phyloP scores from a whole-genome alignment of 2,797 vertebrate species.

The Todus mexicanus region DNA sequence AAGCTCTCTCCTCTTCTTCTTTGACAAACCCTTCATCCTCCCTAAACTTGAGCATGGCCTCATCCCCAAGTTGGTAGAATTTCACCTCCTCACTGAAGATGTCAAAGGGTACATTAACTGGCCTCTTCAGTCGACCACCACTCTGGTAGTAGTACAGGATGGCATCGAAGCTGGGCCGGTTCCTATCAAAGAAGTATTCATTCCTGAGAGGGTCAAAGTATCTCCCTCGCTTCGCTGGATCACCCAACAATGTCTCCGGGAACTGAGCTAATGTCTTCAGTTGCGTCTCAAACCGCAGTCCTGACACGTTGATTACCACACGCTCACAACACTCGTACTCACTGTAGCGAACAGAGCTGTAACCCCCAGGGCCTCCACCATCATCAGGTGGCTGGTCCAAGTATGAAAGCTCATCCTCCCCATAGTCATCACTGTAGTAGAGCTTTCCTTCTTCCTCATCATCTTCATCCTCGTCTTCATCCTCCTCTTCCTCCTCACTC shows the following conservation, averaged over 20 bases:
- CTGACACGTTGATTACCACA: slow-evolving; percentile 97
- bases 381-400: slow-evolving; percentile 84
- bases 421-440: slow-evolving; percentile 84
- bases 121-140: slow-evolving; percentile 93
- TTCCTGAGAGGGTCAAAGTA: slow-evolving; percentile 98
- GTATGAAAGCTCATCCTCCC: slow-evolving; percentile 85
- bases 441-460: slow-evolving; percentile 77
- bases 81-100: slow-evolving; percentile 98
- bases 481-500: slow-evolving; percentile 78
- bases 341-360: slow-evolving; percentile 84
- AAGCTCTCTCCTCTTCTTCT: slow-evolving; percentile 91
- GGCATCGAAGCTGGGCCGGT: slow-evolving; percentile 96
- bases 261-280: slow-evolving; percentile 95
- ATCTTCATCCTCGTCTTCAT: slow-evolving; percentile 69
- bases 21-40: slow-evolving; percentile 98
- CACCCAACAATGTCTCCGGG: slow-evolving; percentile 93
- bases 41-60: slow-evolving; percentile 94
- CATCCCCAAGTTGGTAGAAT: slow-evolving; percentile 96
- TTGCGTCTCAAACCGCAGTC: slow-evolving; percentile 95
- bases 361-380: slow-evolving; percentile 72
- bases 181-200: slow-evolving; percentile 97
- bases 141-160: slow-evolving; percentile 99
- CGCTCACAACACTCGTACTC: slow-evolving; percentile 93
- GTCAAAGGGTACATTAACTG: slow-evolving; percentile 93
- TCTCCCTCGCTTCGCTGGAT: slow-evolving; percentile 90